Conservation (phyloP, 1,140 invertebrate genomes). For the Lepidurus packardi region DNA sequence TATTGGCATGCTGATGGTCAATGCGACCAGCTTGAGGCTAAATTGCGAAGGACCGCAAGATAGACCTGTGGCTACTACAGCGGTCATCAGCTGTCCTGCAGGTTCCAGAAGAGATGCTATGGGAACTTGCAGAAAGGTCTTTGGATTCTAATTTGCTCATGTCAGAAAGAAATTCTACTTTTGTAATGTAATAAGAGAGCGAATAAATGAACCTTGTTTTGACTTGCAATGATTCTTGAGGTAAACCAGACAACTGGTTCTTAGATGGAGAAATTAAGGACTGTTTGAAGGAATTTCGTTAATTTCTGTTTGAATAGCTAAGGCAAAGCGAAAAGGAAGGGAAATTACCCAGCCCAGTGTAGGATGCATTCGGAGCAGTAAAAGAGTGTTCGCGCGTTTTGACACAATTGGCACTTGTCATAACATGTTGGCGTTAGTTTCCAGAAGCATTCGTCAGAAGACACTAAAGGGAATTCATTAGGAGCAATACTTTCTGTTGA, state of each 20-base stretch:
- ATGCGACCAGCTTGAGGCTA: not conserved
- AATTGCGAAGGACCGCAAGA: not conserved
- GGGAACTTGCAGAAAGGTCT: not conserved
- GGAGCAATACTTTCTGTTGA: not conserved
- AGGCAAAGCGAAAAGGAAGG: not conserved
- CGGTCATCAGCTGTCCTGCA: not conserved
- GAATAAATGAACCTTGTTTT: no score
- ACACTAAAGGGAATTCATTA: constrained; percentile 4
- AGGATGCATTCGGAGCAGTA: constrained; percentile 11
- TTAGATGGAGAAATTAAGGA: not conserved
- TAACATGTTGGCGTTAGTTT: not conserved
- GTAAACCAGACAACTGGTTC: no score
- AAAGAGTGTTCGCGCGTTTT: not conserved
- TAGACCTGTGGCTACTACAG: not conserved
- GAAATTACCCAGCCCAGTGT: not conserved
- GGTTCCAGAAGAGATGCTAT: not conserved
- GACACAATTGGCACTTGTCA: not conserved
- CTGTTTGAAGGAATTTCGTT: not conserved
- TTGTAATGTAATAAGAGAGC: no score
- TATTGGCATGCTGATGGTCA: not conserved
- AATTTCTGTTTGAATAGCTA: no score
- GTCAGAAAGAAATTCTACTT: not conserved
- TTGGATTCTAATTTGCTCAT: not conserved
- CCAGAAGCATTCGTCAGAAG: constrained; percentile 1
- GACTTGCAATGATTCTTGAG: no score